Evolutionary conservation across 2,113 vertebrate genomes (phyloP).

Genomic region (Ctenomys sociabilis): DNA sequence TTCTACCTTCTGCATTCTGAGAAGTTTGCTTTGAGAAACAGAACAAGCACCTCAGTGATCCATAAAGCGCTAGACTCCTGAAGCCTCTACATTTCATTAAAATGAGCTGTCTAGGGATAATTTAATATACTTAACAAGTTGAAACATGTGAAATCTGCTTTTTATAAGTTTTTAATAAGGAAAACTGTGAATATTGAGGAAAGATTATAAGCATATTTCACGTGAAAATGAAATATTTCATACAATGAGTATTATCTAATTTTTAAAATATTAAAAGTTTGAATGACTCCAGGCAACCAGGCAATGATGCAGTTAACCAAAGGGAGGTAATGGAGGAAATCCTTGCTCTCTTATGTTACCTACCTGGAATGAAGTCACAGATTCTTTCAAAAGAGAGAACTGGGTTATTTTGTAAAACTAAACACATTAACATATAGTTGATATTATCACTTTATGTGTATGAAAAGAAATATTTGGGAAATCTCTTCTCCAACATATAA

Average conservation of each 20-base stretch:
- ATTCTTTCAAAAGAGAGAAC: background rate
- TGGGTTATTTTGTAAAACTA: background rate
- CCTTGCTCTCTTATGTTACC: background rate
- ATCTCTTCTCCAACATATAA: background rate
- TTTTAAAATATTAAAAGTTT: constrained; percentile 62
- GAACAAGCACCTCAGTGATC: background rate
- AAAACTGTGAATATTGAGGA: background rate
- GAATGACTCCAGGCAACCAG: background rate
- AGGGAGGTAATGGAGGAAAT: background rate
- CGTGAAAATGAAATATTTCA: constrained; percentile 42
- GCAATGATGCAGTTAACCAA: background rate
- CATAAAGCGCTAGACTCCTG: background rate
- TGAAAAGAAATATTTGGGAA: background rate
- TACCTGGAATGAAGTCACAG: background rate
- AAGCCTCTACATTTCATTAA: constrained; percentile 12
- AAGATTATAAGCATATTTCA: constrained; percentile 21
- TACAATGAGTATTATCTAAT: background rate
- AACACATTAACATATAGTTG: background rate
- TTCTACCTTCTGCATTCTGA: background rate
- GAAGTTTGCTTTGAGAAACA: background rate
- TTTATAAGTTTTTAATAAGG: constrained; percentile 54
- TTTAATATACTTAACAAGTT: constrained; percentile 34
- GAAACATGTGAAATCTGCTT: constrained; percentile 44
- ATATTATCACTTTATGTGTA: constrained; percentile 23
- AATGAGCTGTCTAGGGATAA: constrained; percentile 19